Percentiles rank a stretch among this genome's conserved stretches.
These are phyloP conservation scores for Premnoplex brunnescens DNA, from an alignment of 2,797 vertebrate species.

Conservation along the genomic window DNA sequence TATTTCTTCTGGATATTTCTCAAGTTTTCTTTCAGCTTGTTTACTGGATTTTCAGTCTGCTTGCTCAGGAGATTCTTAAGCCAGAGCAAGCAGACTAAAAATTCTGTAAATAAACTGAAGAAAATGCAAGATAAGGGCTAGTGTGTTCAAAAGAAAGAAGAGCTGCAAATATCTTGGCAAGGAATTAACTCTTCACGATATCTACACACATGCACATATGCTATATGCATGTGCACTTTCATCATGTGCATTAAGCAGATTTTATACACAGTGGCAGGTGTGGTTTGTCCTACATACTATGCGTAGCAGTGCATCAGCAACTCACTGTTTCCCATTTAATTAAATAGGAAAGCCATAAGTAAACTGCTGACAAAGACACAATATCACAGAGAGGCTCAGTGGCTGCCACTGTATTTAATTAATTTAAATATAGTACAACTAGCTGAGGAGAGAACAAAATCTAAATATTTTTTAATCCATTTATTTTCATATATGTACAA, in stretches of 20 bases:
- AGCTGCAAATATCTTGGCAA: slow-evolving; percentile 6
- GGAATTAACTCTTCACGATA: slow-evolving; percentile 4
- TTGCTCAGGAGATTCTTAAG: slow-evolving; percentile 66
- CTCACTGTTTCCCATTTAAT: slow-evolving; percentile 38
- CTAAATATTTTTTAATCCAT: slow-evolving; percentile 41
- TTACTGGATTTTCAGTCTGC: slow-evolving; percentile 59
- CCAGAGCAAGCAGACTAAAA: slow-evolving; percentile 38
- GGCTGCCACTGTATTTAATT: slow-evolving; percentile 35
- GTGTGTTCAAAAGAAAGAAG: slow-evolving; percentile 16
- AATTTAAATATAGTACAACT: slow-evolving; percentile 38
- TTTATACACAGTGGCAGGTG: not conserved
- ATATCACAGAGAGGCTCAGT: slow-evolving; percentile 23
- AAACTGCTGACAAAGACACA: slow-evolving; percentile 58
- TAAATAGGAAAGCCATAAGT: slow-evolving; percentile 44
- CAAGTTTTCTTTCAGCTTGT: slow-evolving; percentile 47
- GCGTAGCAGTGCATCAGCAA: not conserved
- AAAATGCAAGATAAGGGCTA: slow-evolving; percentile 52
- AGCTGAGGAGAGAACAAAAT: not conserved
- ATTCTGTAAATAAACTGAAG: slow-evolving; percentile 41
- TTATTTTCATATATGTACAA: slow-evolving; percentile 39
- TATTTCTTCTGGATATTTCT: slow-evolving; percentile 55
- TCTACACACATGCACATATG: not conserved
- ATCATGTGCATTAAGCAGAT: not conserved
- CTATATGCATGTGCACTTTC: not conserved
- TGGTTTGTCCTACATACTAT: slow-evolving; percentile 41